Percentiles rank a stretch among this genome's conserved stretches.
These are phyloP conservation scores for Drosophila biarmipes DNA, from an alignment of 1,140 invertebrate genomes.

Conservation along the genomic window DNA sequence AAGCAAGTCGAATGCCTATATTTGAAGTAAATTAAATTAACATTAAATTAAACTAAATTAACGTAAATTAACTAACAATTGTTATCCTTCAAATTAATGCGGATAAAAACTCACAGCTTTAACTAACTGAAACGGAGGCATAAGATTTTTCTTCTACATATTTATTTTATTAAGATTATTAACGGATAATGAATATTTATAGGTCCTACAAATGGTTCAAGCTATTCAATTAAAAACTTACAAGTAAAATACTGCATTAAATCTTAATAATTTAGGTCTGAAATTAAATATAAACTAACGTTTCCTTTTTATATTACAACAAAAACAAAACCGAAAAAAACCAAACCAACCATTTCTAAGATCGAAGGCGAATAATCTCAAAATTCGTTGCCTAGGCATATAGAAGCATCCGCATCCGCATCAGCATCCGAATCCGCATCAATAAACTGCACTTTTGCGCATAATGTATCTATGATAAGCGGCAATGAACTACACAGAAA, in stretches of 20 bases:
- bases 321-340: slow-evolving; percentile 42
- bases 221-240: slow-evolving; percentile 79
- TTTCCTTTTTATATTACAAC: slow-evolving; percentile 78
- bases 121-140: slow-evolving; percentile 79
- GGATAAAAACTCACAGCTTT: slow-evolving; percentile 84
- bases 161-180: slow-evolving; percentile 82
- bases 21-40: slow-evolving; percentile 54
- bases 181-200: slow-evolving; percentile 75
- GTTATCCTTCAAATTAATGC: slow-evolving; percentile 81
- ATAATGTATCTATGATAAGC: slow-evolving; percentile 70
- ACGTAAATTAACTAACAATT: slow-evolving; percentile 64
- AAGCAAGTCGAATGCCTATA: slow-evolving; percentile 70
- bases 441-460: slow-evolving; percentile 59
- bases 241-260: slow-evolving; percentile 74
- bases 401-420: slow-evolving; percentile 58
- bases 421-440: slow-evolving; percentile 65
- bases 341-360: slow-evolving; percentile 51
- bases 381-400: slow-evolving; percentile 63
- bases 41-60: slow-evolving; percentile 39
- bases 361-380: slow-evolving; percentile 57
- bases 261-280: slow-evolving; percentile 76
- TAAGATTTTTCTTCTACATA: slow-evolving; percentile 83
- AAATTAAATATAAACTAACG: slow-evolving; percentile 63
- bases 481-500: slow-evolving; percentile 49
- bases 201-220: slow-evolving; percentile 73